Percentiles rank a stretch among this genome's conserved stretches.
Evolutionary conservation across 2,888 invertebrate genomes (phyloP).

Genomic region (Ditylenchus weischeri): DNA sequence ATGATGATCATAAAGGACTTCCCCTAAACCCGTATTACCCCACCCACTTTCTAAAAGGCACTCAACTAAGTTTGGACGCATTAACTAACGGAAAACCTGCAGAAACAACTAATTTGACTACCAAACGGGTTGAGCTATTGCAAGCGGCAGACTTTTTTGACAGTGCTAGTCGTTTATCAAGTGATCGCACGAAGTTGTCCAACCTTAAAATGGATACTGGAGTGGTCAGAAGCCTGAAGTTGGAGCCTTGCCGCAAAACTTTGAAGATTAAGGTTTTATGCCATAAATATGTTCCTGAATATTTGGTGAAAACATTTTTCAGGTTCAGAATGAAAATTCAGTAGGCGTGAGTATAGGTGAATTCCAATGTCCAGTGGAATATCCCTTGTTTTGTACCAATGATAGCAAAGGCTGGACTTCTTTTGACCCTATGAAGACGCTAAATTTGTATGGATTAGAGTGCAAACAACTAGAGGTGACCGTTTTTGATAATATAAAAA

Average conservation of each 20-base stretch:
- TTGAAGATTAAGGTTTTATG: too few species aligned
- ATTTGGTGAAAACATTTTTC: too few species aligned
- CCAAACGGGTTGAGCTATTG: not conserved
- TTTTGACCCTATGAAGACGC: conserved; percentile 25
- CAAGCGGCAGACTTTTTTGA: not conserved
- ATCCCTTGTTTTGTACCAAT: conserved; percentile 23
- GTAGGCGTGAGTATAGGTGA: too few species aligned
- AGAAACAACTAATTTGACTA: not conserved
- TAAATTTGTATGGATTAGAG: conserved; percentile 36
- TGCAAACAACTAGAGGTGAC: conserved; percentile 22
- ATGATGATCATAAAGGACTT: conserved; percentile 7
- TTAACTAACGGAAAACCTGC: too few species aligned
- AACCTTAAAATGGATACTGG: too few species aligned
- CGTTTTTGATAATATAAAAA: too few species aligned
- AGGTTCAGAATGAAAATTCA: too few species aligned
- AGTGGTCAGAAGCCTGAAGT: too few species aligned
- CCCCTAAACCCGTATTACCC: conserved; percentile 20
- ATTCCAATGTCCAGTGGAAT: conserved; percentile 19
- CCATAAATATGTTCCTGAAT: too few species aligned
- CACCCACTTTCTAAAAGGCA: conserved; percentile 21
- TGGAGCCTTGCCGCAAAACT: too few species aligned
- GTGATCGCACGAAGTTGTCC: not conserved
- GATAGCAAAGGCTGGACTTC: conserved; percentile 28
- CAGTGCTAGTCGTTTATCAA: not conserved
- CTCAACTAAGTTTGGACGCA: conserved; percentile 4